Percentiles rank a stretch among this genome's conserved stretches.
Conservation (phyloP, 2,113 vertebrate genomes). For the Spheniscus mendiculus region DNA sequence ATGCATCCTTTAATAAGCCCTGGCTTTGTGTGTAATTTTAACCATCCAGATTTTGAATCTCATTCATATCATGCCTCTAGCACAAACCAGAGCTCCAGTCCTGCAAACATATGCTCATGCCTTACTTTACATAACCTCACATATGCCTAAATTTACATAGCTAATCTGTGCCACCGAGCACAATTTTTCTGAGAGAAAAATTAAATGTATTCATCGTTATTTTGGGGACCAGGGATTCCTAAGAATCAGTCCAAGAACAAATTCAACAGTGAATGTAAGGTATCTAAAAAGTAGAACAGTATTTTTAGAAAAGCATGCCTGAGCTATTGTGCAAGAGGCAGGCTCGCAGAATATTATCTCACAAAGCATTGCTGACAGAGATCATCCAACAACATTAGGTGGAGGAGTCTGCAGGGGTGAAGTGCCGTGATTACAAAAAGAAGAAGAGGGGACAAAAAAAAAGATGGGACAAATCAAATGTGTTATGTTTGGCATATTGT, state of each 20-base stretch:
- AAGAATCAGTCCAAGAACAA: neutral
- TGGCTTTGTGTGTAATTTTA: neutral
- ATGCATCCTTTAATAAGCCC: neutral
- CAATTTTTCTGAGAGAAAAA: neutral
- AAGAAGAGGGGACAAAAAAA: neutral
- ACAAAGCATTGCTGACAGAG: slow-evolving; percentile 22
- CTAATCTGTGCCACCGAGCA: neutral
- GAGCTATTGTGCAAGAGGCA: neutral
- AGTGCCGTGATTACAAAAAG: neutral
- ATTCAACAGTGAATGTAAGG: neutral
- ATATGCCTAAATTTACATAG: neutral
- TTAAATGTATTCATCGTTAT: neutral
- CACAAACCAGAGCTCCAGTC: neutral
- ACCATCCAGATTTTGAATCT: neutral
- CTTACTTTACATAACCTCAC: slow-evolving; percentile 35
- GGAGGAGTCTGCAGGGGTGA: neutral
- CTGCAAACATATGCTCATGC: slow-evolving; percentile 22
- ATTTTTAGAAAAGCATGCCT: neutral
- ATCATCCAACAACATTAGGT: neutral
- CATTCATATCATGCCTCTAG: slow-evolving; percentile 7
- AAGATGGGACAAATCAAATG: neutral
- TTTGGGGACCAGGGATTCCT: neutral
- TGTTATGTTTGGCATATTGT: slow-evolving; percentile 22
- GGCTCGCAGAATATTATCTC: neutral
- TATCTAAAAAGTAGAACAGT: neutral